These are phyloP conservation scores for Gymnothorax javanicus DNA, from an alignment of 2,797 vertebrate species.

Conservation along the genomic window DNA sequence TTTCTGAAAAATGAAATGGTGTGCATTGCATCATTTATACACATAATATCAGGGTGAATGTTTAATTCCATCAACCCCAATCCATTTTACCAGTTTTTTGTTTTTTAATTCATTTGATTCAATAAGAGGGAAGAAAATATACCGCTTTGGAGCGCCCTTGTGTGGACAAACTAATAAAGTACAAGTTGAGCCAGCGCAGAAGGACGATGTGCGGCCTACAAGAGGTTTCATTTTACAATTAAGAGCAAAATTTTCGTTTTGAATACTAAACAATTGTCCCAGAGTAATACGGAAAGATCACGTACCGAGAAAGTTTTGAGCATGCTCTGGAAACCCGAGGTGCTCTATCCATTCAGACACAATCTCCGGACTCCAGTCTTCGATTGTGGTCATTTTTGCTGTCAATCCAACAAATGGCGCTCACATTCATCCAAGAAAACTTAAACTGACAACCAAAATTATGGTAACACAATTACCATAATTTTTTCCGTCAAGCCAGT, in stretches of 20 bases:
- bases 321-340: conserved; percentile 49
- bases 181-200: background rate
- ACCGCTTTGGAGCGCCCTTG: conserved; percentile 31
- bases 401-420: background rate
- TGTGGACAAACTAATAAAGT: conserved; percentile 22
- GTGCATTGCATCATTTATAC: background rate
- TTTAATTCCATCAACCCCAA: background rate
- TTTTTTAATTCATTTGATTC: background rate
- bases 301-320: conserved; percentile 46
- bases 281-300: background rate
- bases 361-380: conserved; percentile 44
- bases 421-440: background rate
- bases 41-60: background rate
- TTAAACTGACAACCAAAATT: background rate
- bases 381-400: conserved; percentile 39
- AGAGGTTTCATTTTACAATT: background rate
- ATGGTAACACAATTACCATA: background rate
- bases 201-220: background rate
- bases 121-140: background rate
- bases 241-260: background rate
- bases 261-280: background rate
- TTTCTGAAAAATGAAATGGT: conserved; percentile 42
- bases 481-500: background rate
- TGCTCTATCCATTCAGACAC: conserved; percentile 47
- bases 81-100: background rate